Evolutionary conservation across 2,797 vertebrate species (phyloP).

Genomic region (Sebastes taczanowskii): DNA sequence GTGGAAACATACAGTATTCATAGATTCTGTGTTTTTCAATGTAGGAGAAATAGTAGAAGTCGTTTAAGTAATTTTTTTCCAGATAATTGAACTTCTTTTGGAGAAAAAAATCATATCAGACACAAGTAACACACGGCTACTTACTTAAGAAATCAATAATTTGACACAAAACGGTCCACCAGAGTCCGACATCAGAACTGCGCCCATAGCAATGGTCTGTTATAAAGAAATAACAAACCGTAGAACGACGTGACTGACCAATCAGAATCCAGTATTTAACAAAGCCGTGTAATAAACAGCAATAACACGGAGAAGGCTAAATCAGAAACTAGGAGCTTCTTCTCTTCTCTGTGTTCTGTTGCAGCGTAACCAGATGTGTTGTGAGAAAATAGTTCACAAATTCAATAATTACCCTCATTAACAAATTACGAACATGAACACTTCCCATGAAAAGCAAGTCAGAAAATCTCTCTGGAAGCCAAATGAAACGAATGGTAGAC

Average conservation of each 20-base stretch:
- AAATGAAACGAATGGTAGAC: constrained; percentile 65
- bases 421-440: constrained; percentile 4
- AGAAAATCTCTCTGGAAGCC: constrained; percentile 42
- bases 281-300: background rate
- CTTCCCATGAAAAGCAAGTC: constrained; percentile 38
- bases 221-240: too few species aligned
- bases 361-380: background rate
- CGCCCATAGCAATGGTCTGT: too few species aligned
- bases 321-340: background rate
- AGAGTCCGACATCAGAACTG: too few species aligned
- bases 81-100: background rate
- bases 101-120: background rate
- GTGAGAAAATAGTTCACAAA: background rate
- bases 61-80: background rate
- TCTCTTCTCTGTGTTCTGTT: background rate
- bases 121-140: background rate
- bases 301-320: background rate
- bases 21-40: background rate
- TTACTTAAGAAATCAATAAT: too few species aligned
- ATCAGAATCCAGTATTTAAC: too few species aligned
- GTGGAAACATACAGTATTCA: background rate
- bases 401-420: background rate
- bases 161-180: too few species aligned
- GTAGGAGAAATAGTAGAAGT: background rate
- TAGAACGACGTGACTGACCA: too few species aligned